Evolutionary conservation across 2,888 invertebrate species (phyloP), one percentile per base, ranked within the genome.

Genomic region (Lochmaea capreae): DNA sequence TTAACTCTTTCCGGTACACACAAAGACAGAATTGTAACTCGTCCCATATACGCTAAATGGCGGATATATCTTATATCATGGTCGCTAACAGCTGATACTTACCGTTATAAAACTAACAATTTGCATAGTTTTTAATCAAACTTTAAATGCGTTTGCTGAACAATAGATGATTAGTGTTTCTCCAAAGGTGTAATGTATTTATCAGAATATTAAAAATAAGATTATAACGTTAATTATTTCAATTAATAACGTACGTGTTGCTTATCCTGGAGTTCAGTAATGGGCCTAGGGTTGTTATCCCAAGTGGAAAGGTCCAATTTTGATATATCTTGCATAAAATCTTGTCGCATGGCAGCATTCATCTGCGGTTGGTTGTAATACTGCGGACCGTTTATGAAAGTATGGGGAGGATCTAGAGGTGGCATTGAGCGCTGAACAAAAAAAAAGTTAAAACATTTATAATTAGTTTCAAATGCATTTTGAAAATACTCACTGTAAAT

Each of bases 221-320:
- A 33, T 33, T 33, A 33, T 33, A 33, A 4, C 5, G 5, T 33
- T 33, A 16, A 6, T 42, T 39, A 46, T 63, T 33, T 66, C 11
- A 46, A 18, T 16, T 59, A 5, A 5, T n/a, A 43, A 83, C 86
- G 81, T 84, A 87, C 87, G 78, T 86, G 86, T 81, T 85, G 82
- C 73, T 83, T 87, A 72, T 87, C 87, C 81, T 86, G 87, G 76
- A 86, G 79, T 74, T 87, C 87, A 63, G 83, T 81, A 76, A 86
- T 81, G 9, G 78, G 80, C 66, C 80, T 77, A 3, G 78, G 80
- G 58, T 82, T 78, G 43, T 82, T 79, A 71, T 84, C 86, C 82
- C 86, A 86, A 69, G 84, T 83, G 65, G 81, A 78, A 62, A 83
- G 78, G 73, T 85, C 85, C 81, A 85, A 82, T 75, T 85, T 85